Evolutionary conservation across 92 coral and sea anemone species (phyloP).

Genomic region (Plumapathes pennacea): DNA sequence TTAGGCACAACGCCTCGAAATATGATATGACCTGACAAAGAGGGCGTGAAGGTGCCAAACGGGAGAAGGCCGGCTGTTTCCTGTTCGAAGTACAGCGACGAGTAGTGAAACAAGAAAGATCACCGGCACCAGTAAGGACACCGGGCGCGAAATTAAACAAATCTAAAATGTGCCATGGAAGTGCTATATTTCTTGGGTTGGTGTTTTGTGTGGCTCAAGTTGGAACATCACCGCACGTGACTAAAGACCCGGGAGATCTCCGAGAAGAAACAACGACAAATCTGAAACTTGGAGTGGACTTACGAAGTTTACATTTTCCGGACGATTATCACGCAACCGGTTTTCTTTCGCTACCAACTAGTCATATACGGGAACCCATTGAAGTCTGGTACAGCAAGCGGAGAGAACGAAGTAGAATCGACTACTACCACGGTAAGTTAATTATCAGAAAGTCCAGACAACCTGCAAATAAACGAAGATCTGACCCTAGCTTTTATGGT

Average conservation of each 20-base stretch:
- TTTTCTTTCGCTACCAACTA: constrained; percentile 80
- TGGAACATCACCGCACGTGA: constrained; percentile 55
- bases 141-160: too few species aligned
- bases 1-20: too few species aligned
- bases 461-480: too few species aligned
- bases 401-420: constrained; percentile 75
- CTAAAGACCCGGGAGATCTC: too few species aligned
- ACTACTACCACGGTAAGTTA: constrained; percentile 85
- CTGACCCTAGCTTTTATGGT: too few species aligned
- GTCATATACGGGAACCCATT: constrained; percentile 86
- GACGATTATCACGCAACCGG: constrained; percentile 92
- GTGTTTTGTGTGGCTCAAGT: constrained; percentile 48
- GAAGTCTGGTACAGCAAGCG: constrained; percentile 86
- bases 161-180: constrained; percentile 62
- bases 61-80: neutral
- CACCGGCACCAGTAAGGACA: too few species aligned
- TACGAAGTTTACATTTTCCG: constrained; percentile 76
- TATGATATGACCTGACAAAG: constrained; percentile 54
- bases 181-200: constrained; percentile 32
- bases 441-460: too few species aligned
- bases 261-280: constrained; percentile 61
- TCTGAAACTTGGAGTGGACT: constrained; percentile 51
- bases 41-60: constrained; percentile 24
- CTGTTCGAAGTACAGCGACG: neutral
- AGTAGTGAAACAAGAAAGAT: neutral